These are phyloP conservation scores for Drosophila insularis DNA, from an alignment of 1,140 invertebrate species.

Conservation along the genomic window DNA sequence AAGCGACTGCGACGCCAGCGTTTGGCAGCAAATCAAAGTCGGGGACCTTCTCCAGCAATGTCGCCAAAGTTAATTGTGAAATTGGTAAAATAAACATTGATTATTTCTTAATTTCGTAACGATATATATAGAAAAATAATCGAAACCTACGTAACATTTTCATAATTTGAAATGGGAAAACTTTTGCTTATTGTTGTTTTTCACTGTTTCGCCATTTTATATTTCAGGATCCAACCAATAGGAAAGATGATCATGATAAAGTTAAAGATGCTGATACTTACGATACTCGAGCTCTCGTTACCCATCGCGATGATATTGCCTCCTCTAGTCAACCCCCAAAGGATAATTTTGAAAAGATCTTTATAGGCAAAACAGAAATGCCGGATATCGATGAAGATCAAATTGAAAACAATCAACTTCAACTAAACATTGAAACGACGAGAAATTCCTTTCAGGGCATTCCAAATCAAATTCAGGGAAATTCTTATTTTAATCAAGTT, in stretches of 20 bases:
- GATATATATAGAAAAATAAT: too few species aligned
- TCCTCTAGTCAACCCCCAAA: conserved; percentile 1
- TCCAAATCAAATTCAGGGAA: neutral
- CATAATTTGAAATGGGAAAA: neutral
- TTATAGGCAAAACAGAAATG: conserved; percentile 45
- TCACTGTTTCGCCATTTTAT: too few species aligned
- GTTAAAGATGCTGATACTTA: too few species aligned
- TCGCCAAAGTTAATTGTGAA: conserved; percentile 24
- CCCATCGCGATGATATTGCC: conserved; percentile 8
- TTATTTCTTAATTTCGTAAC: too few species aligned
- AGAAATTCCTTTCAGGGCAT: neutral
- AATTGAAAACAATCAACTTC: neutral
- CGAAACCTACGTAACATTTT: too few species aligned
- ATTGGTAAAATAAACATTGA: conserved; percentile 20
- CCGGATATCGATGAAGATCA: conserved; percentile 15
- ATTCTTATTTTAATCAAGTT: neutral
- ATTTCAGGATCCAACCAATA: too few species aligned
- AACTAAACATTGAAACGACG: neutral
- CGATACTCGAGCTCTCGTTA: too few species aligned
- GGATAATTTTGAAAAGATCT: conserved; percentile 27
- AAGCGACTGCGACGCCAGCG: conserved; percentile 33
- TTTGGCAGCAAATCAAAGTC: conserved; percentile 1
- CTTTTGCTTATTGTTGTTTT: too few species aligned
- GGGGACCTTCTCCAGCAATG: neutral
- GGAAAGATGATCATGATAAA: neutral